Evolutionary conservation across 2,888 invertebrate genomes (phyloP), one percentile per base, ranked within the genome.

Genomic region (Heliconius charithonia): DNA sequence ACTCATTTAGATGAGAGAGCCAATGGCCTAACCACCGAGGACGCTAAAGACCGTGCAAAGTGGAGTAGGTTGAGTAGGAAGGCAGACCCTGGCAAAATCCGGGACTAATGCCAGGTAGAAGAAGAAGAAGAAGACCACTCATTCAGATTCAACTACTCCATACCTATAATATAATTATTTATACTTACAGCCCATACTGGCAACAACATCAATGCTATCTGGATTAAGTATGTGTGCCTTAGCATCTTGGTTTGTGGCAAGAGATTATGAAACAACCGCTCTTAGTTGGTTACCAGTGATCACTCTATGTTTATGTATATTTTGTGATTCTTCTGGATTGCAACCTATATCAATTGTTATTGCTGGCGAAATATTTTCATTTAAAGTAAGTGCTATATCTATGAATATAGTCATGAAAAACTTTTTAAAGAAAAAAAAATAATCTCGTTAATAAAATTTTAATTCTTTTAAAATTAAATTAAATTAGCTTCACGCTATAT

Each of bases 261-360:
- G 87, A 29, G 82, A 86, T 1, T 85, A 87, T 72, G 88, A 87
- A 0, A 82, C 93, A 0, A 81, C 81, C 12, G 84, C 87, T 0
- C 92, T 95, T 0, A 88, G 89, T 22, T 96, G 95, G 95, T 83
- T 96, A 12, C 96, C 96, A 0, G 87, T 96, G 1, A 82, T 87
- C 0, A 90, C 95, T 0, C 85, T 96, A 0, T 96, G 96, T 41
- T 45, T 93, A 6, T 96, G 93, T 84, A 94, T 96, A 83, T 91
- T 96, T 83, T 87, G 91, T 13, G 96, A 95, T 78, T 88, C 95
- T 0, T 86, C 94, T 2, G 96, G 96, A 0, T 86, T 96, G 72
- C 95, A 95, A 69, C 95, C 96, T 0, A 90, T 93, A 0, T 95
- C 96, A 0, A 92, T 95, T 16, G 90, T 96, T 3, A 84, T 96